A percentile compares a stretch with the other conserved stretches of the same genome.
Conservation (phyloP, 2,797 vertebrate genomes). For the Columba guinea region DNA sequence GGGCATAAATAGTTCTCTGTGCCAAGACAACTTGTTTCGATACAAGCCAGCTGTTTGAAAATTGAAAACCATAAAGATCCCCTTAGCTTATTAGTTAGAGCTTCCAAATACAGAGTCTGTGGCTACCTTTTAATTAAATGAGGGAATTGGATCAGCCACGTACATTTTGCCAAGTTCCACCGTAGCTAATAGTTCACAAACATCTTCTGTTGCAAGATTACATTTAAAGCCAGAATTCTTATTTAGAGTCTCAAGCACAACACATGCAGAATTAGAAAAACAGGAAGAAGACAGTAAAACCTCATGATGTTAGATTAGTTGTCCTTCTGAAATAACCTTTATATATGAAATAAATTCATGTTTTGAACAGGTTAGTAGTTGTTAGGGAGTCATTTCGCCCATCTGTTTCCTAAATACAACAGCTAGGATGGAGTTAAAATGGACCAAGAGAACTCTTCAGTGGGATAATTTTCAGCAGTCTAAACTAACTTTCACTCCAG, state of each 20-base stretch:
- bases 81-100: not conserved
- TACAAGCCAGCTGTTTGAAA: slow-evolving; percentile 29
- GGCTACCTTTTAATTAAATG: not conserved
- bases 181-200: not conserved
- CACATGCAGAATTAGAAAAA: not conserved
- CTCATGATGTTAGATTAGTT: fast-evolving
- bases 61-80: not conserved
- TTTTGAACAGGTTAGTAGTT: not conserved
- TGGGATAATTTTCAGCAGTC: not conserved
- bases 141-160: not conserved
- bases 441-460: not conserved
- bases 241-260: not conserved
- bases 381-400: not conserved
- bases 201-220: not conserved
- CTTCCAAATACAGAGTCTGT: not conserved
- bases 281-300: not conserved
- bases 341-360: not conserved
- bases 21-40: slow-evolving; percentile 14
- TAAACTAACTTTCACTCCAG: not conserved
- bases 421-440: not conserved
- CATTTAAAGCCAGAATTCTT: not conserved
- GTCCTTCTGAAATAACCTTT: not conserved
- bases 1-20: not conserved
- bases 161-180: not conserved
- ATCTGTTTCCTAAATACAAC: not conserved